Conservation (phyloP, 2,113 vertebrate species). For the Carettochelys insculpta region DNA sequence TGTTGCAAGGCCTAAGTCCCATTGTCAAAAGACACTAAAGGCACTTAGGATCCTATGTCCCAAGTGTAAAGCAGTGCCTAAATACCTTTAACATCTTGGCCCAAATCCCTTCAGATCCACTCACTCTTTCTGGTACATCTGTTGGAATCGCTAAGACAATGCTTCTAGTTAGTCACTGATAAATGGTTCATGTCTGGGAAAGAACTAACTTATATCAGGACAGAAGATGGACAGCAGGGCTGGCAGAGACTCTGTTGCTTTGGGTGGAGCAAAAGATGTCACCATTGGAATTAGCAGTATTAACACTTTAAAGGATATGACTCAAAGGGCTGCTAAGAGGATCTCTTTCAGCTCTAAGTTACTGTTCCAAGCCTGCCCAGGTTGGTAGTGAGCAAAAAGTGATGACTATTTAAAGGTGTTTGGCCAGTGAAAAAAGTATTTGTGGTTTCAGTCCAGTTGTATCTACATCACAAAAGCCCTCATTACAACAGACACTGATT, state of each 20-base stretch:
- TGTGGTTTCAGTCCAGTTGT: too few species aligned
- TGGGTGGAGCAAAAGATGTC: neutral
- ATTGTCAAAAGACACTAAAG: neutral
- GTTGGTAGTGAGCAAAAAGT: neutral
- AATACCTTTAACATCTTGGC: neutral
- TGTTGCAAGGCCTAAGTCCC: too few species aligned
- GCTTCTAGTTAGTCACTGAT: neutral
- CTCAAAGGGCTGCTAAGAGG: neutral
- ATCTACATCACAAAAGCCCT: too few species aligned
- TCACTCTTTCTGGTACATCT: rapidly evolving
- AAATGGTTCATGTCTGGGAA: neutral
- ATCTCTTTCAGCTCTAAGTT: neutral
- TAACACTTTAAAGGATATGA: rapidly evolving
- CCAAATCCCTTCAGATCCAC: neutral
- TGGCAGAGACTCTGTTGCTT: neutral
- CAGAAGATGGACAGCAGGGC: neutral
- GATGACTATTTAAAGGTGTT: too few species aligned
- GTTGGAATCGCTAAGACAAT: neutral
- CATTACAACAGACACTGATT: too few species aligned
- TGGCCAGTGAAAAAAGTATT: too few species aligned
- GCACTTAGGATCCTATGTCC: neutral
- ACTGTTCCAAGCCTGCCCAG: neutral
- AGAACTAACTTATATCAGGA: neutral
- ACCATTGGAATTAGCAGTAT: neutral
- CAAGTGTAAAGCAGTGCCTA: neutral